Conservation (phyloP, 2,113 vertebrate species). For the Canis aureus region DNA sequence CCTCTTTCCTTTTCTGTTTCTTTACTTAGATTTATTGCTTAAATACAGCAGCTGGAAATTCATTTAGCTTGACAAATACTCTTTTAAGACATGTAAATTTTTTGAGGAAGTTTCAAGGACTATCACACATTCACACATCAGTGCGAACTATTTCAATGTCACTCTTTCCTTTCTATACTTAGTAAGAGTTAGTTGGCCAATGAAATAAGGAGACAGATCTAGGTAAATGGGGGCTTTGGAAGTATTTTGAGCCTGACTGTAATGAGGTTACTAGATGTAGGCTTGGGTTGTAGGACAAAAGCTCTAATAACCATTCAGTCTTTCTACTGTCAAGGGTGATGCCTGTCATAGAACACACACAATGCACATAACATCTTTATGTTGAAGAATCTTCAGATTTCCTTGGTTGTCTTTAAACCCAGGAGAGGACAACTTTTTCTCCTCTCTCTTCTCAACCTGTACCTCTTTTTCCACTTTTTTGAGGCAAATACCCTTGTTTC, state of each 20-base stretch:
- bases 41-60: neutral
- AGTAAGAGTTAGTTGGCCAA: neutral
- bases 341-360: neutral
- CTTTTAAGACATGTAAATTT: neutral
- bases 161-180: neutral
- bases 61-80: neutral
- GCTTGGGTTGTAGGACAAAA: neutral
- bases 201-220: neutral
- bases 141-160: neutral
- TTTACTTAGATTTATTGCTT: neutral
- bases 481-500: neutral
- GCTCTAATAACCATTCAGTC: neutral
- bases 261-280: neutral
- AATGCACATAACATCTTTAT: neutral
- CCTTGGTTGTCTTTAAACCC: neutral
- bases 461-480: neutral
- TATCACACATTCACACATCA: neutral
- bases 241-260: neutral
- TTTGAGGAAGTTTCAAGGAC: constrained; percentile 1
- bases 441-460: neutral
- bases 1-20: neutral
- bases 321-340: neutral
- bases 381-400: neutral
- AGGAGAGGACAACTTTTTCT: neutral
- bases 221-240: neutral